These are phyloP conservation scores for Mus caroli DNA, from an alignment of 2,797 vertebrate genomes.

Conservation along the genomic window DNA sequence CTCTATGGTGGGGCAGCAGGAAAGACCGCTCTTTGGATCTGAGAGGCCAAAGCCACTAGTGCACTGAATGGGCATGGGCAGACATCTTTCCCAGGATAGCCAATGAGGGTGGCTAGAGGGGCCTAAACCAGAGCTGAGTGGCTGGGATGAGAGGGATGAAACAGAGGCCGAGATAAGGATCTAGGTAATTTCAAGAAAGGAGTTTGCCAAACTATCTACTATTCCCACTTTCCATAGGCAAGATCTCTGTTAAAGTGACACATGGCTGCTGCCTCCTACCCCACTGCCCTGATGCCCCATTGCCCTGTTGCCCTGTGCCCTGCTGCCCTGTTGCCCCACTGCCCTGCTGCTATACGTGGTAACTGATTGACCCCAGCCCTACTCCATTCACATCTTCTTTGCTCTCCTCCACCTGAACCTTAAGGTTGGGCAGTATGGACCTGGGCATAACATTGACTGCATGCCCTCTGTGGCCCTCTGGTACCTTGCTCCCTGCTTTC, in stretches of 20 bases:
- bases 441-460: not conserved
- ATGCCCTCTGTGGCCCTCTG: not conserved
- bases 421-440: not conserved
- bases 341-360: not conserved
- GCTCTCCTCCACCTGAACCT: not conserved
- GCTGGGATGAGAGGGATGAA: not conserved
- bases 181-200: not conserved
- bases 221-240: not conserved
- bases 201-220: not conserved
- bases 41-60: not conserved
- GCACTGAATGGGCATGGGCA: not conserved
- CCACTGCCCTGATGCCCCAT: not conserved
- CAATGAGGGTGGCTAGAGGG: not conserved
- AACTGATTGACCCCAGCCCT: not conserved
- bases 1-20: not conserved
- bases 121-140: not conserved
- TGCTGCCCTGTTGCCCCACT: too few species aligned
- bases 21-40: not conserved
- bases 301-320: not conserved
- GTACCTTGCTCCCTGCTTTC: not conserved
- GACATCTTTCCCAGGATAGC: not conserved
- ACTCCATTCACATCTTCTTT: not conserved
- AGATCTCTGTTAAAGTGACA: not conserved
- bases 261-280: not conserved
- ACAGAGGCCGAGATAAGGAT: not conserved